A percentile compares a stretch with the other conserved stretches of the same genome.
phyloP scores from a whole-genome alignment of 2,888 invertebrate species.

The Gisinianus flammeolus region DNA sequence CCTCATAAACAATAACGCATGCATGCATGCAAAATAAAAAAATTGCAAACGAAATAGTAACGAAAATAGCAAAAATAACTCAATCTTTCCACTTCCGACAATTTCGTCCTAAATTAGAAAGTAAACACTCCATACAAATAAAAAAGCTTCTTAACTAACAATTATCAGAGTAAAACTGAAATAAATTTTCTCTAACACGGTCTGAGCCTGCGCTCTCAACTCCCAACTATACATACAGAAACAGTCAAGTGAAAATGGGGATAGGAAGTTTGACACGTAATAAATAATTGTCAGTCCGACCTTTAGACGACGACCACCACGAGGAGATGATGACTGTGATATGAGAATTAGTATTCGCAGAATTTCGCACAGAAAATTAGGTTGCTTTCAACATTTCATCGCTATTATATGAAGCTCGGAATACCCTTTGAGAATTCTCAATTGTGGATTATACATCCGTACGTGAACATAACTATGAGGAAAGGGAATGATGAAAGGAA shows the following conservation, averaged over 20 bases:
- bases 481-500: not conserved
- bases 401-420: too few species aligned
- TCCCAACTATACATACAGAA: not conserved
- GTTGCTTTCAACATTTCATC: conserved; percentile 28
- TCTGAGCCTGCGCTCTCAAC: not conserved
- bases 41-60: not conserved
- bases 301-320: not conserved
- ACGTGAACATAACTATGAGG: not conserved
- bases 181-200: not conserved
- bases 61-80: not conserved
- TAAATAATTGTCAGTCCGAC: not conserved
- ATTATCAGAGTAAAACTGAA: not conserved
- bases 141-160: not conserved
- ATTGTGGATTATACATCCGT: not conserved
- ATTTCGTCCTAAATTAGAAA: too few species aligned
- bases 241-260: not conserved
- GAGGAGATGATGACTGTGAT: too few species aligned
- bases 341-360: conserved; percentile 1
- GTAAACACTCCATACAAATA: too few species aligned
- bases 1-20: too few species aligned
- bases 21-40: not conserved
- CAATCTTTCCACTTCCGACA: not conserved
- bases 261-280: not conserved
- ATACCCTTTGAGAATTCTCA: conserved; percentile 20
- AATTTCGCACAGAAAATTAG: conserved; percentile 21